phyloP scores from a whole-genome alignment of 2,888 invertebrate species.

The Conchocele bisecta region DNA sequence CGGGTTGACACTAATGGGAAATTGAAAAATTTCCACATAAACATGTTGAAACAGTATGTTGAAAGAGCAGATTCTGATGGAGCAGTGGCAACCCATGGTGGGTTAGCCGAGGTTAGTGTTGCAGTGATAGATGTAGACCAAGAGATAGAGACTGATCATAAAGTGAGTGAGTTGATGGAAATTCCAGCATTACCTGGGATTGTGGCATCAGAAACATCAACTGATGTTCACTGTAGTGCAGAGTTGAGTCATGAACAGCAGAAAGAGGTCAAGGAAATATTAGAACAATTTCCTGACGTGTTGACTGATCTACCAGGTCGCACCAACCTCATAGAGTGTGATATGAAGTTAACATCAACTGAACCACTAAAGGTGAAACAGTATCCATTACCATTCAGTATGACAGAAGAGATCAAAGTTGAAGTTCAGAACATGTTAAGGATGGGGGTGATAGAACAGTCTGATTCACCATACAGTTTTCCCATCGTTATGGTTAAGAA shows the following conservation, averaged over 20 bases:
- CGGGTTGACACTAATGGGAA: constrained; percentile 33
- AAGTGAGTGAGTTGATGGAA: neutral
- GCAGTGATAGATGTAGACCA: neutral
- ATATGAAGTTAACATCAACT: constrained; percentile 19
- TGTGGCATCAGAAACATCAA: neutral
- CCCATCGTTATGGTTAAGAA: constrained; percentile 49
- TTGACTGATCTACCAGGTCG: constrained; percentile 29
- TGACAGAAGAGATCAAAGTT: constrained; percentile 8
- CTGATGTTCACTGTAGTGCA: constrained; percentile 3
- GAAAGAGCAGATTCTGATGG: neutral
- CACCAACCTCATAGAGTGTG: constrained; percentile 17
- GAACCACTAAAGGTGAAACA: constrained; percentile 22
- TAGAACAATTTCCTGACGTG: constrained; percentile 16
- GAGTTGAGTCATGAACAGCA: constrained; percentile 7
- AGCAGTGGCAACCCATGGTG: neutral
- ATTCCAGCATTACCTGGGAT: neutral
- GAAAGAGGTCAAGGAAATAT: neutral
- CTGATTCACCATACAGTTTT: constrained; percentile 41
- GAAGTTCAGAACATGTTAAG: constrained; percentile 39
- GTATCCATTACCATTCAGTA: constrained; percentile 37
- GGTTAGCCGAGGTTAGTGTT: constrained; percentile 2
- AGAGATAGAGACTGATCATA: neutral
- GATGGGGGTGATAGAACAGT: constrained; percentile 45
- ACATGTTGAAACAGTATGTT: constrained; percentile 4
- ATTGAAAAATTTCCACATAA: neutral